phyloP scores from a whole-genome alignment of 1,140 invertebrate genomes.

The Nylanderia fulva region DNA sequence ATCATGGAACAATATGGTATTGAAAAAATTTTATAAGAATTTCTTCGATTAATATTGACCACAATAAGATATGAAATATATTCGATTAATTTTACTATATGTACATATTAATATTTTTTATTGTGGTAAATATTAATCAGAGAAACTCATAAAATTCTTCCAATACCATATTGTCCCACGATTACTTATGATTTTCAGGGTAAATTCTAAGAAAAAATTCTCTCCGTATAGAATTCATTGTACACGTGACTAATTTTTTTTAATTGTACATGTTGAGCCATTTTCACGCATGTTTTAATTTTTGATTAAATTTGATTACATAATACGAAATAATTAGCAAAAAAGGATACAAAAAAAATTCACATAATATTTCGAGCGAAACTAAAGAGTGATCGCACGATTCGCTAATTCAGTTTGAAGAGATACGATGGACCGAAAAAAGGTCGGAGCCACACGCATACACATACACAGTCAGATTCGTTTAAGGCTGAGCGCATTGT shows the following conservation, averaged over 20 bases:
- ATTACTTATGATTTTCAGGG: too few species aligned
- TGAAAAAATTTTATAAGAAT: too few species aligned
- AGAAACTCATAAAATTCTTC: too few species aligned
- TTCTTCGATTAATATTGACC: too few species aligned
- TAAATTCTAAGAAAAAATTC: too few species aligned
- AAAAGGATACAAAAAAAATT: background rate
- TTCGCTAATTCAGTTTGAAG: background rate
- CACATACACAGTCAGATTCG: slow-evolving; percentile 6
- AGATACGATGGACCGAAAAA: background rate
- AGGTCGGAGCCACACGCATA: background rate
- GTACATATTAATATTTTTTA: too few species aligned
- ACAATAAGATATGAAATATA: too few species aligned
- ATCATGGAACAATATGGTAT: too few species aligned
- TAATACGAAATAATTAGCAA: background rate
- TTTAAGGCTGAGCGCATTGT: slow-evolving; percentile 68
- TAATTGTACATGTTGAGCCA: background rate
- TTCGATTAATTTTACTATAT: too few species aligned
- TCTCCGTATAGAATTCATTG: background rate
- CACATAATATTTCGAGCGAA: background rate
- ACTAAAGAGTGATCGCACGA: slow-evolving; percentile 10
- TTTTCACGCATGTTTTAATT: background rate
- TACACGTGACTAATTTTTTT: background rate
- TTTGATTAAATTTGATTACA: background rate
- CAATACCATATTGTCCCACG: too few species aligned
- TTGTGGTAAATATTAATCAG: too few species aligned